Base-by-base conservation (phyloP, 2,888 invertebrate genomes). In the Hypomecis punctinalis region DNA sequence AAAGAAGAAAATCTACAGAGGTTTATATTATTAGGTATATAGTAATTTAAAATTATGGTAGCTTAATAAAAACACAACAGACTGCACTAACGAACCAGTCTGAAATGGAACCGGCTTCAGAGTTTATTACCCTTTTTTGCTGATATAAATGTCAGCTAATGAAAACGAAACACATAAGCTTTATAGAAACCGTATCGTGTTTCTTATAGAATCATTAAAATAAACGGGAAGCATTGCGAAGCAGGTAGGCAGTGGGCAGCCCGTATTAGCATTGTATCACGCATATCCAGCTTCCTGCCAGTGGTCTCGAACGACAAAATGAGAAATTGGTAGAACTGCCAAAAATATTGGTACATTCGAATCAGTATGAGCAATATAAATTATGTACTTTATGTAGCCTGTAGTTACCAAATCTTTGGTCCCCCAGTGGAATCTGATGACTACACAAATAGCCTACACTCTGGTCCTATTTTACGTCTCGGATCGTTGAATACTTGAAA, bases 241-340 rank as follows among this genome's bases (percentile, higher is more conserved):
- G 45, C 49, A 7, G 39, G 23, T 35, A 48, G 59, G 56, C 39
- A 57, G 23, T 35, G 45, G 59, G 52, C 39, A 57, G 65, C 33
- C n/a, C 33, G 43, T 53, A 69, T 69, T 68, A 66, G 65, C 71
- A 71, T 71, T 70, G 68, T 70, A 70, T 70, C 68, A 68, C 68
- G 68, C 63, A 68, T 67, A 58, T 40, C 51, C 52, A 56, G 49
- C 37, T 51, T 37, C 49, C 49, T 37, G 13, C 49, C 23, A 23
- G 23, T 23, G 23, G 23, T 23, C 23, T 3, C 23, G 23, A 23
- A 23, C 23, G 23, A 23, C 3, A 23, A n/a, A 23, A 23, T 23
- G 23, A 1, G 23, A 23, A 23, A 23, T 23, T 3, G 23, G 23
- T 23, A 23, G 23, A 23, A 23, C 23, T 23, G 23, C 23, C 23